Conservation (phyloP, 2,113 vertebrate genomes). For the Tetrao urogallus region DNA sequence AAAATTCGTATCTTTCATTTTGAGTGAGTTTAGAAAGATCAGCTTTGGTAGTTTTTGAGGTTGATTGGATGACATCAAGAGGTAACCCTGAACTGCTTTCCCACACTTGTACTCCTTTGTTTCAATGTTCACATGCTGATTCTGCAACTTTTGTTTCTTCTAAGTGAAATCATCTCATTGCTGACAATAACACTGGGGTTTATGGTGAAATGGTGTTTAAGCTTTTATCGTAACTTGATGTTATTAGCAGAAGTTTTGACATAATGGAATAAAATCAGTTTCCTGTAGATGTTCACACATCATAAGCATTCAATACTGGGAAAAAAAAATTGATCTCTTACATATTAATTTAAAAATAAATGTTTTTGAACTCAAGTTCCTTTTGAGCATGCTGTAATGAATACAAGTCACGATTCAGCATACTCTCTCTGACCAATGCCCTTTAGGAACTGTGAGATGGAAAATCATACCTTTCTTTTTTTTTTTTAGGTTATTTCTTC, state of each 20-base stretch:
- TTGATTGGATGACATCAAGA: background rate
- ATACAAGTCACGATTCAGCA: constrained; percentile 14
- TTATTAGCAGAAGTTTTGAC: background rate
- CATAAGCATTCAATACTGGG: background rate
- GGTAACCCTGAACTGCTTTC: background rate
- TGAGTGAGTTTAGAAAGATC: background rate
- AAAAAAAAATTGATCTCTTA: constrained; percentile 14
- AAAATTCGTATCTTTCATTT: background rate
- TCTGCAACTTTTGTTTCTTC: background rate
- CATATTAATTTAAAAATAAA: constrained; percentile 44
- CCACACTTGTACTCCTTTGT: background rate
- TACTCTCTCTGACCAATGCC: constrained; percentile 20
- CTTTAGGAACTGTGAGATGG: constrained; percentile 11
- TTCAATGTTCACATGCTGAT: background rate
- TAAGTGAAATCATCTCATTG: background rate
- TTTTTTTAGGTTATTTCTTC: background rate
- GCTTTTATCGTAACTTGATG: background rate
- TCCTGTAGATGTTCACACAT: background rate
- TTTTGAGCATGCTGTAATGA: constrained; percentile 34
- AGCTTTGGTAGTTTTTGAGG: background rate
- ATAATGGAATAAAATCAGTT: background rate
- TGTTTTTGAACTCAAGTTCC: constrained; percentile 27
- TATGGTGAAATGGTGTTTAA: background rate
- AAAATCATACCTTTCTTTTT: background rate
- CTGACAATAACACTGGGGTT: background rate